Percentiles rank a stretch among this genome's conserved stretches.
phyloP scores from a whole-genome alignment of 2,113 vertebrate genomes.

The Thryonomys swinderianus region DNA sequence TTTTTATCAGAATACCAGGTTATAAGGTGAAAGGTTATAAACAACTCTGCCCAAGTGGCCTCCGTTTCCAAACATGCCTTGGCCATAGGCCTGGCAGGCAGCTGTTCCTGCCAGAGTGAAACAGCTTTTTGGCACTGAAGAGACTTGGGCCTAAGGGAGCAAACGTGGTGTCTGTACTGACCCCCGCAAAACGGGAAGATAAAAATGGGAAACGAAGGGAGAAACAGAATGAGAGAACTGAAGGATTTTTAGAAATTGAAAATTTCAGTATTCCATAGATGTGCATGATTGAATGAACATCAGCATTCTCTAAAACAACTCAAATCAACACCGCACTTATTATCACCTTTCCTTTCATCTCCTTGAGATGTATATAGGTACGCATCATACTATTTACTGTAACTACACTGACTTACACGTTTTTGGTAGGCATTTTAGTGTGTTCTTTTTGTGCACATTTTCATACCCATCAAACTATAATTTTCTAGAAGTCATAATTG shows the following conservation, averaged over 20 bases:
- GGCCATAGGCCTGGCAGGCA: constrained; percentile 55
- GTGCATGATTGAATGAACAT: background rate
- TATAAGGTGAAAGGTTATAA: constrained; percentile 79
- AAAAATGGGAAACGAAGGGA: background rate
- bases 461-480: background rate
- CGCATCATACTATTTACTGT: background rate
- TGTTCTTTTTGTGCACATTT: constrained; percentile 4
- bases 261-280: background rate
- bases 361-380: background rate
- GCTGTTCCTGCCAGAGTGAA: constrained; percentile 61
- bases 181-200: background rate
- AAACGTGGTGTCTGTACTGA: constrained; percentile 39
- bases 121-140: constrained; percentile 61
- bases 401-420: background rate
- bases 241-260: constrained; percentile 26
- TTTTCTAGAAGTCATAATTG: background rate
- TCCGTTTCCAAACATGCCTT: constrained; percentile 69
- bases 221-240: background rate
- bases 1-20: constrained; percentile 50
- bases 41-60: constrained; percentile 62
- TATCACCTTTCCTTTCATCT: background rate
- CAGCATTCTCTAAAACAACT: background rate
- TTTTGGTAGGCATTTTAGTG: constrained; percentile 16
- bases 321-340: background rate
- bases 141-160: background rate